These are phyloP conservation scores for Glaucidium brasilianum DNA, from an alignment of 2,113 vertebrate species.

Conservation along the genomic window DNA sequence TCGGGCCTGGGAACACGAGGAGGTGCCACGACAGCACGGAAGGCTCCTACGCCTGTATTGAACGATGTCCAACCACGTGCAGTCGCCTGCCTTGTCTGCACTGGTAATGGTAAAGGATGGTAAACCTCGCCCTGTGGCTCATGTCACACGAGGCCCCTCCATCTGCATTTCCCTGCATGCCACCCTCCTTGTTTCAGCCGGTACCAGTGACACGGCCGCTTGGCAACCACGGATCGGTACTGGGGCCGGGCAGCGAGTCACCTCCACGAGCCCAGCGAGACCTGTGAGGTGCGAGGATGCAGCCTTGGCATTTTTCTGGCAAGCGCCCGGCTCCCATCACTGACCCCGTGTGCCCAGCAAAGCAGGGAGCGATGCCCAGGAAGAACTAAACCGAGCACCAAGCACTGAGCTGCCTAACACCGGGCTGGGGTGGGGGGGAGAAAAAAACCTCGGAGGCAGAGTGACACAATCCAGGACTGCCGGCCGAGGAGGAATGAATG, in stretches of 20 bases:
- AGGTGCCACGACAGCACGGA: fast-evolving
- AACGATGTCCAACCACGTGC: fast-evolving
- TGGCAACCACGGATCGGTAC: background rate
- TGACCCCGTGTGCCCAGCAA: background rate
- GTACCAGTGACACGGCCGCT: fast-evolving
- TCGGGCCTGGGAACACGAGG: background rate
- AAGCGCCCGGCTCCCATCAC: background rate
- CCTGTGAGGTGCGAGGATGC: background rate
- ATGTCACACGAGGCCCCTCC: fast-evolving
- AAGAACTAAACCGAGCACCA: constrained; percentile 19
- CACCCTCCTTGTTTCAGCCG: background rate
- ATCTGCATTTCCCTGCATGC: background rate
- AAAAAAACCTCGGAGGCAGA: background rate
- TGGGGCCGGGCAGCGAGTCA: background rate
- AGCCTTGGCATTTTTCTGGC: background rate
- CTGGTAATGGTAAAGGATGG: background rate
- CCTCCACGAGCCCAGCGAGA: background rate
- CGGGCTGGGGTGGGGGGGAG: background rate
- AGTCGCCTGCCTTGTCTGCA: background rate
- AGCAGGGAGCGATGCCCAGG: background rate
- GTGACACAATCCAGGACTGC: constrained; percentile 88
- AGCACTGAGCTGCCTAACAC: background rate
- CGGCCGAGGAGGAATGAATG: constrained; percentile 80
- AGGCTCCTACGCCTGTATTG: fast-evolving
- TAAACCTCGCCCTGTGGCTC: background rate